Evolutionary conservation across 2,113 vertebrate species (phyloP), one percentile per base, ranked within the genome.

Genomic region (Lepidothrix coronata): DNA sequence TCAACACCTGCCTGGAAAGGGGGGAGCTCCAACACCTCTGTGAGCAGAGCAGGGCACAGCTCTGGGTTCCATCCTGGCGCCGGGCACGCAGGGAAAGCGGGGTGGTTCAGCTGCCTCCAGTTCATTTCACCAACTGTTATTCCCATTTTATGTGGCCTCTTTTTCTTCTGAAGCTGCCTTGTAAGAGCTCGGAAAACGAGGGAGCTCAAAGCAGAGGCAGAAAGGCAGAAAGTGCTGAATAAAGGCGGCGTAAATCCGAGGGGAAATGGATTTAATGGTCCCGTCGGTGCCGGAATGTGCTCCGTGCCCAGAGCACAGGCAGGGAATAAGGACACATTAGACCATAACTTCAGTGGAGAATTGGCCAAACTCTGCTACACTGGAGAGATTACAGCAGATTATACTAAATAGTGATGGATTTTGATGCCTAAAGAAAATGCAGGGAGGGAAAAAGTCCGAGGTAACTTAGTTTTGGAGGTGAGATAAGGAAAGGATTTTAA

Each of bases 381-480:
- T 67, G 39, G 31, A 30, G 70, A 78, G 89, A 73, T 91, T 63
- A 63, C 48, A 55, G 93, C 77, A 68, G 81, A 91, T 93, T 89
- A 55, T 14, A 16, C 41, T 8, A 8, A 46, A 9, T 19, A 27
- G 14, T 4, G 73, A 48, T 15, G 49, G 51, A 31, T 68, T 41
- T 41, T 12, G 39, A 41, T 41, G 39, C 39, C 39, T 41, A 41
- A 41, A 41, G 39, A 41, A 41, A 41, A 41, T 13, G 39, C 39
- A 5, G 39, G 39, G 39, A 41, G 39, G 39, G 12, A 41, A 41
- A 41, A 41, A 41, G 11, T 41, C 39, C 39, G 39, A 41, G 39
- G 39, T 12, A 41, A 41, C 12, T 41, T 41, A 41, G 39, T 41
- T 41, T 41, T 41, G 39, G 39, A 41, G 12, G 39, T 41, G 39